Evolutionary conservation across 2,113 vertebrate species (phyloP), one percentile per base, ranked within the genome.

Genomic region (Cebus imitator): DNA sequence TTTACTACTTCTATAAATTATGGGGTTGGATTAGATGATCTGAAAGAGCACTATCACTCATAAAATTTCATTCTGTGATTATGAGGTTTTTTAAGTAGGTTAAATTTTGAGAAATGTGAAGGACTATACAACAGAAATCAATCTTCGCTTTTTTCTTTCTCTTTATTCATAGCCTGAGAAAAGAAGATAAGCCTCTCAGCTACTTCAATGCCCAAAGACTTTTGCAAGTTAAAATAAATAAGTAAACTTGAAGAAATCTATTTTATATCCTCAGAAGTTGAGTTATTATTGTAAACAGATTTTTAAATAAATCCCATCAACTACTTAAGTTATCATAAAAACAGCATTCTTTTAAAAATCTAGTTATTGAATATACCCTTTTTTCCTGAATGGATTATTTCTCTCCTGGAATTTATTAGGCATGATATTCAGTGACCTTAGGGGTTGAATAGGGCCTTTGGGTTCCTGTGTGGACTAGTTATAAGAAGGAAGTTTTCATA

Each of bases 331-430:
- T 90, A 81, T 25, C 73, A 89, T 58, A 75, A 94, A 81, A 91
- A 79, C 8, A 66, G 13, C 37, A 84, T 79, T 73, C 79, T 43
- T 40, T 94, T 52, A 13, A 89, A 95, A 90, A 58, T 84, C 16
- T 23, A 50, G 78, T 78, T 18, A 91, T 30, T 80, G 81, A 80
- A 96, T 76, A 90, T 27, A 13, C 2, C 2, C 21, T 52, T 80
- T 66, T 80, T 55, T 21, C 0, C 25, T 43, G 30, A 68, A 43
- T 61, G 23, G 83, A 93, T 95, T 94, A 57, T 57, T 94, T 94
- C 92, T 92, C 76, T 90, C 21, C 57, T 94, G 76, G 35, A 90
- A 96, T 45, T 89, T 35, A 94, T 94, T 96, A 73, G 7, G 3
- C 9, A 58, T 88, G 58, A 61, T 75, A 73, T n/a, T 82, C 11